Conservation (phyloP, 2,797 vertebrate species). For the Novumbra hubbsi region DNA sequence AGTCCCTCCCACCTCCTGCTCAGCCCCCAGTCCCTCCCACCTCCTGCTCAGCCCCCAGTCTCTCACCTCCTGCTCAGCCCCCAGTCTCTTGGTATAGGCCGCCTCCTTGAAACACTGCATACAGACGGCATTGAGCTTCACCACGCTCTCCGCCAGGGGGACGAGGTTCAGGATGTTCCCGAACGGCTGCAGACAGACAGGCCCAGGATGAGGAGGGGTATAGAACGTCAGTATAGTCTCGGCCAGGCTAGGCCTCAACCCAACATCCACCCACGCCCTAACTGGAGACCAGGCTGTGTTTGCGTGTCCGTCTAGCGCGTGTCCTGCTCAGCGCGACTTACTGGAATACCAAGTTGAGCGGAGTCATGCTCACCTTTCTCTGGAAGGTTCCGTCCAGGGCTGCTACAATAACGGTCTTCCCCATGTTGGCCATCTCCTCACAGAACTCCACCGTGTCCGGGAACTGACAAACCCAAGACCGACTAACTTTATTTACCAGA, state of each 20-base stretch:
- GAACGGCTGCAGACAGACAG: slow-evolving; percentile 76
- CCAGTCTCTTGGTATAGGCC: slow-evolving; percentile 93
- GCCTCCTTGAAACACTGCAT: slow-evolving; percentile 95
- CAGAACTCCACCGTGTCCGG: slow-evolving; percentile 90
- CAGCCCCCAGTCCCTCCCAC: slow-evolving; percentile 59
- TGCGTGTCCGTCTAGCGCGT: too few relatives aligned
- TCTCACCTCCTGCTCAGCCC: slow-evolving; percentile 88
- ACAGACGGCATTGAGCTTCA: slow-evolving; percentile 94
- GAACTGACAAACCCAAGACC: slow-evolving; percentile 74
- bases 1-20: too few relatives aligned
- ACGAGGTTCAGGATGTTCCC: slow-evolving; percentile 91
- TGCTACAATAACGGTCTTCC: slow-evolving; percentile 91
- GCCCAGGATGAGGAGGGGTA: slow-evolving; percentile 15
- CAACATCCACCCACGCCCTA: too few relatives aligned
- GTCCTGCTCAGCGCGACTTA: too few relatives aligned
- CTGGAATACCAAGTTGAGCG: too few relatives aligned
- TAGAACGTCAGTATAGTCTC: neutral
- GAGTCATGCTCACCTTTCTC: slow-evolving; percentile 80
- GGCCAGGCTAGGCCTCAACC: neutral
- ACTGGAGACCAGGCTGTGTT: too few relatives aligned
- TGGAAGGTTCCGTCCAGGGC: slow-evolving; percentile 96
- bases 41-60: slow-evolving; percentile 81
- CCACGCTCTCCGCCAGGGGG: slow-evolving; percentile 92
- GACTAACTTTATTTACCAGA: neutral
- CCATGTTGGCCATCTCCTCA: slow-evolving; percentile 90